phyloP scores from a whole-genome alignment of 2,797 vertebrate genomes.

The Miichthys miiuy region DNA sequence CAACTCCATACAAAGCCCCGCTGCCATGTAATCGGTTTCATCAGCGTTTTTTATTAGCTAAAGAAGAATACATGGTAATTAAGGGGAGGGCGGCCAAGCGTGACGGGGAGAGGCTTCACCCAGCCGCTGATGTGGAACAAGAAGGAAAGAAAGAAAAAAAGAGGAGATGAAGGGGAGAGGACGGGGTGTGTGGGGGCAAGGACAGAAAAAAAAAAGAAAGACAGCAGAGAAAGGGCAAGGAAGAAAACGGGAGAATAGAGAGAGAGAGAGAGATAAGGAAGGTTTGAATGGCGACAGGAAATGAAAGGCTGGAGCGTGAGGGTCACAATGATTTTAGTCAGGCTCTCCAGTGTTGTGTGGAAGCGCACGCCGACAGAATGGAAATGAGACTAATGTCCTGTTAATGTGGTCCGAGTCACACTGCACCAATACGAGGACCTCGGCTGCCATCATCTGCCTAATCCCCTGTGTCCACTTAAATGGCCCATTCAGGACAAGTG shows the following conservation, averaged over 20 bases:
- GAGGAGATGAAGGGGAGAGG: constrained; percentile 54
- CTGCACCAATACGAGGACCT: constrained; percentile 76
- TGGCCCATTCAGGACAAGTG: constrained; percentile 83
- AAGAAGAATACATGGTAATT: constrained; percentile 89
- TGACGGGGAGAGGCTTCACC: constrained; percentile 80
- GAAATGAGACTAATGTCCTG: constrained; percentile 84
- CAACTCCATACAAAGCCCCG: constrained; percentile 69
- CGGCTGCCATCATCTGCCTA: constrained; percentile 78
- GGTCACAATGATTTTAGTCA: constrained; percentile 77
- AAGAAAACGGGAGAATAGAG: constrained; percentile 63
- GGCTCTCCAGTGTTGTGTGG: constrained; percentile 66
- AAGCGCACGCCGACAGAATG: constrained; percentile 73
- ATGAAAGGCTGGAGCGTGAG: constrained; percentile 79
- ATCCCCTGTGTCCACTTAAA: constrained; percentile 84
- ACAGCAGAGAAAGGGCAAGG: constrained; percentile 68
- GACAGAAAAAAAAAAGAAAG: constrained; percentile 36
- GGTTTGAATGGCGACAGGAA: constrained; percentile 83
- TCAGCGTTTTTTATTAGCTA: constrained; percentile 87
- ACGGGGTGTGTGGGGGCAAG: constrained; percentile 64
- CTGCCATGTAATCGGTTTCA: constrained; percentile 86
- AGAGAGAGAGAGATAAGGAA: constrained; percentile 66
- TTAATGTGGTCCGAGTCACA: constrained; percentile 84
- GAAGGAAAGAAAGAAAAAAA: constrained; percentile 71
- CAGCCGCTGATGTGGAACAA: constrained; percentile 79
- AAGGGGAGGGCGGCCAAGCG: constrained; percentile 81